phyloP scores from a whole-genome alignment of 2,113 vertebrate genomes.

The Eidolon helvum region DNA sequence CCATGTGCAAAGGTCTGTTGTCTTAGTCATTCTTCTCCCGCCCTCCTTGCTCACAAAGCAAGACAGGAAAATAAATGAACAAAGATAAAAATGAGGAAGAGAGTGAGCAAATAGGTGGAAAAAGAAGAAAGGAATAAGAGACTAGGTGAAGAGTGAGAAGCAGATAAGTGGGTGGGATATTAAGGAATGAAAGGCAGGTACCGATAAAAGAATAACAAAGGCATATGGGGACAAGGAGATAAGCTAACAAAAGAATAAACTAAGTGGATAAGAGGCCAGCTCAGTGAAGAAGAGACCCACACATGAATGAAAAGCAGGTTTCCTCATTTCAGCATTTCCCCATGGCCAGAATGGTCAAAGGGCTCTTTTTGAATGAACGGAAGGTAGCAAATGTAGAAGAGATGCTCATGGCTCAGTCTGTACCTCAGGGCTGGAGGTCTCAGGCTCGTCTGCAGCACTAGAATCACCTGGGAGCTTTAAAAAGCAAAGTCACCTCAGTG shows the following conservation, averaged over 20 bases:
- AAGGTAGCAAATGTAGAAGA: fast-evolving
- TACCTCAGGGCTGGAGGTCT: fast-evolving
- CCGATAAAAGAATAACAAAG: neutral
- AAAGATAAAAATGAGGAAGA: neutral
- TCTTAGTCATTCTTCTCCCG: neutral
- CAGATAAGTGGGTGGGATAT: fast-evolving
- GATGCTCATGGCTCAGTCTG: fast-evolving
- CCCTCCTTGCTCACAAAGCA: neutral
- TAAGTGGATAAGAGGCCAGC: neutral
- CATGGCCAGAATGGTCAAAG: fast-evolving
- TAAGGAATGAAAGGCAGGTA: neutral
- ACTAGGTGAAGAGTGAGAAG: neutral
- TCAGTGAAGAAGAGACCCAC: neutral
- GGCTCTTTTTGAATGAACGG: neutral
- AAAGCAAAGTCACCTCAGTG: neutral
- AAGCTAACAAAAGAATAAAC: neutral
- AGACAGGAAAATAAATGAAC: neutral
- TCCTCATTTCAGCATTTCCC: neutral
- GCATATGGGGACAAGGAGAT: neutral
- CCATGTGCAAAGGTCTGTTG: neutral
- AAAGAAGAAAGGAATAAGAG: neutral
- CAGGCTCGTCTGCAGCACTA: neutral
- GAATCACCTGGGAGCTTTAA: neutral
- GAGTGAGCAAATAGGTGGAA: neutral
- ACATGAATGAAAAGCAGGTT: fast-evolving